Evolutionary conservation across 1,140 invertebrate genomes (phyloP), one percentile per base, ranked within the genome.

Genomic region (Neelides sp.): DNA sequence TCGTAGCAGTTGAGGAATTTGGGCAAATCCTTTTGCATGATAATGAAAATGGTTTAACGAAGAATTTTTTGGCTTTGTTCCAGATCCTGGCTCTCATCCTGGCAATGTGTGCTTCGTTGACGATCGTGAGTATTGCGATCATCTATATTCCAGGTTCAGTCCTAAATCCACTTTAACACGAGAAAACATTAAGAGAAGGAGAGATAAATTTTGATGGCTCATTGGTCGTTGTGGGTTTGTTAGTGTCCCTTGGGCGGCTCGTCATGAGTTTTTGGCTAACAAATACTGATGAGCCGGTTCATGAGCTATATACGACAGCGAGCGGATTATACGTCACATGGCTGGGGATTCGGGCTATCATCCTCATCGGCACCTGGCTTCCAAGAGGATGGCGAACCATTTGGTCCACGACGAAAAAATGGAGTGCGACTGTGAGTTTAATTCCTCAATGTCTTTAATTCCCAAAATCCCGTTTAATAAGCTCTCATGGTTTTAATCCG

Each of bases 281-380:
- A 46, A 61, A 46, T 43, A 41, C 52, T 17, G 58, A 59, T 17
- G 58, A 62, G 15, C 61, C 65, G 37, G 81, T 95, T 0, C 92
- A 98, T 65, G 95, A 98, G 68, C 69, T 98, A 0, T 97, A 98
- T 63, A 98, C 93, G 1, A 85, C 89, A 0, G 88, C 91, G 0
- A 86, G 83, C 67, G 91, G 94, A 0, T 80, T 91, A 17, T 98
- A 97, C 68, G 72, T 92, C 2, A 94, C 90, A 65, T 95, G 91
- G 90, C 72, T 94, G 28, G 68, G 75, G 1, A 78, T 85, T 0
- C 75, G 90, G 3, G 79, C 82, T 3, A 71, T 83, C 23, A 79
- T 83, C 4, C 70, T 95, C 3, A 71, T 90, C 3, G 77, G 80
- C 10, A 82, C 82, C 36, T 92, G 91, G 82, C 69, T 92, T 55